Conservation (phyloP, 2,888 invertebrate genomes). For the Oxyscelio sp. region DNA sequence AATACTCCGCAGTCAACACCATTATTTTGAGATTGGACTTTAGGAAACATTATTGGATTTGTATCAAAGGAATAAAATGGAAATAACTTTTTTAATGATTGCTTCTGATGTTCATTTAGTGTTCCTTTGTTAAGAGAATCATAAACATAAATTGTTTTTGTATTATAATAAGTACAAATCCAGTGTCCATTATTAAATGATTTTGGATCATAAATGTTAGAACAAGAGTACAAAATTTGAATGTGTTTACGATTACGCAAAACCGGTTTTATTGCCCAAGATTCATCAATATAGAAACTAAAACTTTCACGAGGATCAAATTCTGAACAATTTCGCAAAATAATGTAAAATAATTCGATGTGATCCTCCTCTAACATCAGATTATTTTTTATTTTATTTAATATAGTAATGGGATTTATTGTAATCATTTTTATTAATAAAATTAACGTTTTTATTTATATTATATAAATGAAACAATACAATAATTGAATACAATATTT, state of each 20-base stretch:
- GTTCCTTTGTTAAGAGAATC: constrained; percentile 35
- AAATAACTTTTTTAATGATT: constrained; percentile 37
- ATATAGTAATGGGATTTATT: no score
- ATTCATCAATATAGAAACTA: not conserved
- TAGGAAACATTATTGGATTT: constrained; percentile 22
- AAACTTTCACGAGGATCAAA: constrained; percentile 11
- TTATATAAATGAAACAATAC: no score
- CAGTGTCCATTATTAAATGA: constrained; percentile 39
- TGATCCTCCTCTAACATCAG: constrained; percentile 17
- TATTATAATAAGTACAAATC: no score
- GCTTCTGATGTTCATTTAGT: constrained; percentile 20
- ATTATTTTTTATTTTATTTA: no score
- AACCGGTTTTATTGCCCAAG: constrained; percentile 10
- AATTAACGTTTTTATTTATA: no score
- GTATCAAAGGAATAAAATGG: no score
- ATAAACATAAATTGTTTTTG: no score
- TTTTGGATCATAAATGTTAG: not conserved
- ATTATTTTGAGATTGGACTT: constrained; percentile 40
- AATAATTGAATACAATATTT: no score
- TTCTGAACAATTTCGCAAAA: not conserved
- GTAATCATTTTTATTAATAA: no score
- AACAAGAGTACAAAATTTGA: no score
- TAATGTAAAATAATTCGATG: constrained; percentile 16
- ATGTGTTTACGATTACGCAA: no score
- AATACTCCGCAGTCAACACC: no score